Base-by-base conservation (phyloP, 1,140 invertebrate genomes). In the Drosophila arawakana region DNA sequence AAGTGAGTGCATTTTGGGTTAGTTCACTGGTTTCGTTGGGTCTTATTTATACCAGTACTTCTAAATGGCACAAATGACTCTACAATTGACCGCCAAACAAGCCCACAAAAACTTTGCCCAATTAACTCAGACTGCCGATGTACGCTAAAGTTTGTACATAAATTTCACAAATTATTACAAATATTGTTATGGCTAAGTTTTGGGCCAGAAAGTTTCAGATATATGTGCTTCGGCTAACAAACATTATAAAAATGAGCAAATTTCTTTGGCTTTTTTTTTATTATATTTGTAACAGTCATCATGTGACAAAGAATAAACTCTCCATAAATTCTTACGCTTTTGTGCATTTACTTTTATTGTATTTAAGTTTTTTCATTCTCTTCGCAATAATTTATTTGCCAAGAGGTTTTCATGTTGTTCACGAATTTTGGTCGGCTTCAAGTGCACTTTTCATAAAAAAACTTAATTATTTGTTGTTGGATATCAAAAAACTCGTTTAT, bases 1-100 rank as follows among this genome's bases (percentile, higher is more conserved):
- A 57, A 66, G 63, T 66, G 63, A 44, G 11, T 67, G 63, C 66
- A 80, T 74, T 71, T 67, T 15, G 39, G 25, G 8, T 44, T 65
- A 54, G 37, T 55, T 63, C 37, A 15, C 11, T 52, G 47, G 44
- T 3, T 37, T 47, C 11, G 6, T 6, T 15, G 2, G n/a, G 13
- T 44, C 7, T 9, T 21, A 21, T 55, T 50, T 25, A 25, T 47
- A 41, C 37, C 3, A 30, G 47, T 43, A 44, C 41, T 52, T 58
- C 66, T 73, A 76, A 49, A 57, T 63, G 41, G 61, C 59, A 69
- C 60, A 81, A 82, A 78, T 78, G 73, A 81, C 80, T 78, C 75
- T 75, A 81, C 75, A 82, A 81, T 82, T 81, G 80, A 78, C 80
- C 80, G 80, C 80, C 80, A 78, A 80, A 80, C 73, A 80, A 71